Evolutionary conservation across 2,888 invertebrate genomes (phyloP).

Genomic region (Monopis laevigella): DNA sequence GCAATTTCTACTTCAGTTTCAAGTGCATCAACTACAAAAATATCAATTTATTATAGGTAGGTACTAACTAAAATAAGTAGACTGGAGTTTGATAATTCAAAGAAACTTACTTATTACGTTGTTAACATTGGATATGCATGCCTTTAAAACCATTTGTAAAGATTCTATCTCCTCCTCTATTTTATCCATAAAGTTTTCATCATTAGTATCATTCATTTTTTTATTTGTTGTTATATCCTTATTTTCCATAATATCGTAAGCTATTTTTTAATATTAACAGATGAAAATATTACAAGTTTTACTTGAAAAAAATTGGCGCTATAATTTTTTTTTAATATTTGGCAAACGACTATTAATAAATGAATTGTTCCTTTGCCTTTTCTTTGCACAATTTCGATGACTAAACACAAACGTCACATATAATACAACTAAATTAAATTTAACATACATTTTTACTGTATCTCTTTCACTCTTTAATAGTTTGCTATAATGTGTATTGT

Average conservation of each 20-base stretch:
- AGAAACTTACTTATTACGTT: conserved; percentile 36
- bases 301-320: no score
- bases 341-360: no score
- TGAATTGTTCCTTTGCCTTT: no score
- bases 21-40: conserved; percentile 33
- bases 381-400: no score
- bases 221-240: conserved; percentile 10
- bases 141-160: conserved; percentile 34
- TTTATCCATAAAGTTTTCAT: conserved; percentile 32
- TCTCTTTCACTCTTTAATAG: background rate
- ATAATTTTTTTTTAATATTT: no score
- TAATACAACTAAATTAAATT: background rate
- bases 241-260: conserved; percentile 6
- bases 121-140: conserved; percentile 28
- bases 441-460: background rate
- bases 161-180: conserved; percentile 33
- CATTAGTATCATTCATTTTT: conserved; percentile 32
- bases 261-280: no score
- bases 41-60: background rate
- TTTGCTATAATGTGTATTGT: no score
- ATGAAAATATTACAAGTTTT: no score
- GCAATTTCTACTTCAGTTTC: conserved; percentile 45
- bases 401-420: no score
- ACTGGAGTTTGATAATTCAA: background rate
- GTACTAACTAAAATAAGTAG: background rate